Conservation (phyloP, 2,888 invertebrate species). For the Stenolophus ochropezus region DNA sequence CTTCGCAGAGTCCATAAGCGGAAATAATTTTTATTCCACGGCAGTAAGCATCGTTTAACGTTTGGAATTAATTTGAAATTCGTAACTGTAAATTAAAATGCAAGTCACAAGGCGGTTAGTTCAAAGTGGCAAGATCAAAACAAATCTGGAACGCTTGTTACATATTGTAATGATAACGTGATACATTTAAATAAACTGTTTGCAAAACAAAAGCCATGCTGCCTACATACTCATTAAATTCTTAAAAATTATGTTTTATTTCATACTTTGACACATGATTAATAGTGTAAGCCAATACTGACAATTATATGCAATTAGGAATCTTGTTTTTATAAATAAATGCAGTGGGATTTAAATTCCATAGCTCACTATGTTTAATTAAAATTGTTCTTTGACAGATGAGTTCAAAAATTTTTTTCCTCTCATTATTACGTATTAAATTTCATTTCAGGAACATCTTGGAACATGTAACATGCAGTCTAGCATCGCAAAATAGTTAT, state of each 20-base stretch:
- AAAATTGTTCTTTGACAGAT: no score
- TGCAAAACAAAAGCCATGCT: slow-evolving; percentile 23
- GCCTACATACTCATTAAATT: neutral
- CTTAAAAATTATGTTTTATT: neutral
- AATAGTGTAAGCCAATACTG: neutral
- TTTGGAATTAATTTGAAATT: slow-evolving; percentile 49
- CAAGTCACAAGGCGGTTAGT: slow-evolving; percentile 49
- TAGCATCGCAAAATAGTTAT: neutral
- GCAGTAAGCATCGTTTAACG: slow-evolving; percentile 40
- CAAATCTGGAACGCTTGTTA: slow-evolving; percentile 28
- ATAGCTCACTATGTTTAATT: neutral
- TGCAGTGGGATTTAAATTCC: neutral
- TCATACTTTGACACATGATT: neutral
- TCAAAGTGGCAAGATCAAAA: slow-evolving; percentile 41
- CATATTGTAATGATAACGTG: slow-evolving; percentile 40
- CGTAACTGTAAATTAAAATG: slow-evolving; percentile 49
- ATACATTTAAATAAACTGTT: slow-evolving; percentile 37
- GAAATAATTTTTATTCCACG: slow-evolving; percentile 15
- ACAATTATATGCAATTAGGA: neutral
- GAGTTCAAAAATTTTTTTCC: no score
- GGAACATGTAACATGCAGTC: neutral
- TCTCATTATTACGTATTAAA: no score
- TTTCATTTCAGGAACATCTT: no score
- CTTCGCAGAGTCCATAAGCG: neutral
- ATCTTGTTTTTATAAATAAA: neutral